Conservation (phyloP, 2,113 vertebrate genomes). For the Cavia porcellus region DNA sequence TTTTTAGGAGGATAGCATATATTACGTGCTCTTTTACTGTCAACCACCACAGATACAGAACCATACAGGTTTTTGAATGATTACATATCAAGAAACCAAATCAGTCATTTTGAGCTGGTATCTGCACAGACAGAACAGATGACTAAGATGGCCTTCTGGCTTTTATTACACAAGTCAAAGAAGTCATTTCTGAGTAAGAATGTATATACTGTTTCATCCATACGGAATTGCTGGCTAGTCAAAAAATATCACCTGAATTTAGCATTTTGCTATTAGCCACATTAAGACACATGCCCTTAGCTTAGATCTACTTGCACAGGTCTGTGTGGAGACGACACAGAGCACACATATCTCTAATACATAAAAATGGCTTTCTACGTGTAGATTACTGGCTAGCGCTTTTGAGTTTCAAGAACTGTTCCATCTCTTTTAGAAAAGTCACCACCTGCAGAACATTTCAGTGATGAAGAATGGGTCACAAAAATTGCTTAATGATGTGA, state of each 20-base stretch:
- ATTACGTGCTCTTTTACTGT: background rate
- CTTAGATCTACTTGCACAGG: background rate
- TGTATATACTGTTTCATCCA: background rate
- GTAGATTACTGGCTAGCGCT: background rate
- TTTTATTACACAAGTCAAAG: background rate
- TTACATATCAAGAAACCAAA: background rate
- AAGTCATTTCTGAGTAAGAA: background rate
- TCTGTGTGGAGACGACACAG: background rate
- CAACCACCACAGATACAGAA: background rate
- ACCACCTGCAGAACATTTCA: background rate
- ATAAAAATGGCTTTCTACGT: background rate
- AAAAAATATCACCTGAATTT: background rate
- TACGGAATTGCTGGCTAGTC: background rate
- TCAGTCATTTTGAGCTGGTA: background rate
- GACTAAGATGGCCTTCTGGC: background rate
- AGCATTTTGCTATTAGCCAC: background rate
- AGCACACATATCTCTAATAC: background rate
- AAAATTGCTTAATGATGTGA: background rate
- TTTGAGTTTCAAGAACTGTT: background rate
- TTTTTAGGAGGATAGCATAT: background rate
- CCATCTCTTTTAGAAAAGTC: background rate
- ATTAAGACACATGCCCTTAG: background rate
- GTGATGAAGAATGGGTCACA: background rate
- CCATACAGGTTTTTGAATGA: background rate
- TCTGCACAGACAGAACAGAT: background rate